These are phyloP conservation scores for Drosophila kanapiae DNA, from an alignment of 1,140 invertebrate genomes.

Conservation along the genomic window DNA sequence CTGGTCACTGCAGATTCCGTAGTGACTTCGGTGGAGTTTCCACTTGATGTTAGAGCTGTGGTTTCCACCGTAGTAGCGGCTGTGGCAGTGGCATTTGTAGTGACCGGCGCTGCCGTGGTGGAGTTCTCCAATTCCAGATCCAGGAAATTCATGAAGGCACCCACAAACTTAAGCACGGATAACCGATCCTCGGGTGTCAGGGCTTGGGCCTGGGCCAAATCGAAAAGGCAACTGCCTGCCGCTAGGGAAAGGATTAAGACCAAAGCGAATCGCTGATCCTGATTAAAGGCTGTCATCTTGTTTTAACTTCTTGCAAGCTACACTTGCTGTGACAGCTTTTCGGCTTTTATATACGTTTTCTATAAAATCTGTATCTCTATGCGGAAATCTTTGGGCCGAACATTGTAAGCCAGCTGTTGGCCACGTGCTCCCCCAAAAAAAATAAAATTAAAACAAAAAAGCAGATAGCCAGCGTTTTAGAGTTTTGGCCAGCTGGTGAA, in stretches of 20 bases:
- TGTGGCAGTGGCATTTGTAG: not conserved
- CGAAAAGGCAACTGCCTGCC: conserved; percentile 7
- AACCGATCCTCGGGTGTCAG: conserved; percentile 58
- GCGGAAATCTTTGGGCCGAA: conserved; percentile 21
- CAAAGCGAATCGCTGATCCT: conserved; percentile 38
- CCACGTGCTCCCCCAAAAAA: conserved; percentile 21
- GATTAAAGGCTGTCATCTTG: conserved; percentile 30
- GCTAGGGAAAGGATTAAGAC: conserved; percentile 33
- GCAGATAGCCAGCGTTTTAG: conserved; percentile 1
- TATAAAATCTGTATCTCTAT: conserved; percentile 15
- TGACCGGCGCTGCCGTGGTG: conserved; percentile 20
- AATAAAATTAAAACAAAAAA: not conserved
- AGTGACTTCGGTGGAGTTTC: conserved; percentile 1
- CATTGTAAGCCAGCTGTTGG: not conserved
- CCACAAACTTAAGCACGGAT: conserved; percentile 64
- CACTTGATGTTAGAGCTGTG: conserved; percentile 8
- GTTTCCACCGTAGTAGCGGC: conserved; percentile 12
- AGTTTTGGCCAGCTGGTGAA: conserved; percentile 2
- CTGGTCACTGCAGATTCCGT: conserved; percentile 10
- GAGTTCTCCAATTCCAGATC: conserved; percentile 48
- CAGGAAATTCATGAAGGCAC: conserved; percentile 59
- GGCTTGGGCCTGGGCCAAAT: conserved; percentile 32
- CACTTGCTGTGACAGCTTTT: not conserved
- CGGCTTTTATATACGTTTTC: conserved; percentile 17
- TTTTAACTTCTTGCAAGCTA: conserved; percentile 17